These are phyloP conservation scores for Lepeophtheirus nordmannii DNA, from an alignment of 2,888 invertebrate species.

Conservation along the genomic window DNA sequence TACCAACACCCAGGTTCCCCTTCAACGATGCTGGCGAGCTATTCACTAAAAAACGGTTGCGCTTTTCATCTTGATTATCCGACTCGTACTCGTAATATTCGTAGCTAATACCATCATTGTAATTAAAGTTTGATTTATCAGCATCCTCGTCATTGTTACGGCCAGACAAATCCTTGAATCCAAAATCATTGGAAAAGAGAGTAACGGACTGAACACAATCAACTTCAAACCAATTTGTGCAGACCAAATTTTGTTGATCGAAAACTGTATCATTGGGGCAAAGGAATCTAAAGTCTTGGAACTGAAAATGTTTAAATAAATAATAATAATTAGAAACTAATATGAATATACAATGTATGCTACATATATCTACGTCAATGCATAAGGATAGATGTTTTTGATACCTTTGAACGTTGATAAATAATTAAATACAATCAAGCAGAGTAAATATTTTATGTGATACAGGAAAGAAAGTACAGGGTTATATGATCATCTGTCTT, in stretches of 20 bases:
- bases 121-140: neutral
- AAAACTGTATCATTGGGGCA: conserved; percentile 77
- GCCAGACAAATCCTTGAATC: neutral
- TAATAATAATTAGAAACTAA: neutral
- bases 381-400: too few relatives aligned
- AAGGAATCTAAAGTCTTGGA: conserved; percentile 67
- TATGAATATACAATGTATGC: neutral
- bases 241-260: conserved; percentile 36
- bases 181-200: conserved; percentile 11
- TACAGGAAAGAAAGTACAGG: too few relatives aligned
- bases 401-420: too few relatives aligned
- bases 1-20: conserved; percentile 19
- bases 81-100: conserved; percentile 20
- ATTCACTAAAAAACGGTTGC: conserved; percentile 25
- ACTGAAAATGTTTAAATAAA: conserved; percentile 34
- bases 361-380: too few relatives aligned
- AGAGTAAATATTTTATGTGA: too few relatives aligned
- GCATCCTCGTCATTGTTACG: neutral
- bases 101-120: conserved; percentile 11
- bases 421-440: too few relatives aligned
- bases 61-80: neutral
- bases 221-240: conserved; percentile 32
- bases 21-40: conserved; percentile 16
- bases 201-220: conserved; percentile 28
- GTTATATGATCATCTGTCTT: too few relatives aligned